Percentiles rank a stretch among this genome's conserved stretches.
Evolutionary conservation across 2,888 invertebrate genomes (phyloP).

Genomic region (Cryptophagus acutangulus): DNA sequence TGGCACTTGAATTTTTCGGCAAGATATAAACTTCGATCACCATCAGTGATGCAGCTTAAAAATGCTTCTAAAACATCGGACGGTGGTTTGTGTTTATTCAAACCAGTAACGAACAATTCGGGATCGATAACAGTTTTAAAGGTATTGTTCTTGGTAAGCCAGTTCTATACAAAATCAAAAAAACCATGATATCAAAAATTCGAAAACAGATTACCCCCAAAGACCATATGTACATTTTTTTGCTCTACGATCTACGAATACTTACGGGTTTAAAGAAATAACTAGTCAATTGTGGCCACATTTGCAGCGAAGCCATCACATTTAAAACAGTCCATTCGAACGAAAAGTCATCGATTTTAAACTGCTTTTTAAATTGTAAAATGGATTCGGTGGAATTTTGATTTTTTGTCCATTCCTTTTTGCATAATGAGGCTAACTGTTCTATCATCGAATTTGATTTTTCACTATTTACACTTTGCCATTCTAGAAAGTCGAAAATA

Average conservation of each 20-base stretch:
- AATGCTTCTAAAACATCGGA: constrained; percentile 47
- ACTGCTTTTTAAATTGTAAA: constrained; percentile 34
- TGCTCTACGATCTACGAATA: constrained; percentile 5
- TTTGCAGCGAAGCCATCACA: constrained; percentile 33
- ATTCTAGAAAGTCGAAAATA: constrained; percentile 36
- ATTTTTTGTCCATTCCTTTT: constrained; percentile 29
- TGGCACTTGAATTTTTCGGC: constrained; percentile 64
- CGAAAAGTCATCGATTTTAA: constrained; percentile 40
- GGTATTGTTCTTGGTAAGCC: constrained; percentile 48
- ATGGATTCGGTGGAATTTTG: constrained; percentile 29
- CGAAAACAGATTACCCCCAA: constrained; percentile 4
- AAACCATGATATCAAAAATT: background rate
- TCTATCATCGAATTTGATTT: constrained; percentile 33
- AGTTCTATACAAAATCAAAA: constrained; percentile 46
- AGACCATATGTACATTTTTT: constrained; percentile 3
- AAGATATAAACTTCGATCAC: constrained; percentile 55
- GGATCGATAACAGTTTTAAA: constrained; percentile 37
- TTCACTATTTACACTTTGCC: constrained; percentile 36
- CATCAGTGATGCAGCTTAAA: constrained; percentile 36
- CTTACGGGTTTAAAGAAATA: constrained; percentile 38
- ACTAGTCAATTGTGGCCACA: constrained; percentile 37
- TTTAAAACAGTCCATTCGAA: constrained; percentile 43
- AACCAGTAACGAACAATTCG: constrained; percentile 36
- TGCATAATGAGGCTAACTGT: constrained; percentile 36
- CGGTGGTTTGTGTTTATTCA: constrained; percentile 41